A percentile compares a stretch with the other conserved stretches of the same genome.
These are phyloP conservation scores for Montipora efflorescens DNA, from an alignment of 64 coral and sea anemone species.

Conservation along the genomic window DNA sequence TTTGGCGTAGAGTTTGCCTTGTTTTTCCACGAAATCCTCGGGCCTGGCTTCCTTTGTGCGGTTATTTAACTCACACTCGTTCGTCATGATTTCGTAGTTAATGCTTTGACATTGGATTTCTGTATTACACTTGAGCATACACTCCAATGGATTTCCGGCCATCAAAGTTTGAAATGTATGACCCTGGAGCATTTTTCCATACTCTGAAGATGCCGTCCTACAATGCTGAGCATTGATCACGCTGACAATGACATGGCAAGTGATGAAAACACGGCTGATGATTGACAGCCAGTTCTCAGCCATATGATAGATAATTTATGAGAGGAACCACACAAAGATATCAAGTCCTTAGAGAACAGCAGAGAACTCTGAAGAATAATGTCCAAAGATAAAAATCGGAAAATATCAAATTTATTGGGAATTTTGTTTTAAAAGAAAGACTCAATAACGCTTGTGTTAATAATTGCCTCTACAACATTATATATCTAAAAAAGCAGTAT, in stretches of 20 bases:
- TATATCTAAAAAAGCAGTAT: too few species aligned
- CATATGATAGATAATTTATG: background rate
- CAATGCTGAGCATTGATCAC: background rate
- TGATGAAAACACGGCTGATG: background rate
- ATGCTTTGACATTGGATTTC: slow-evolving; percentile 1
- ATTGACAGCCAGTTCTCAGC: background rate
- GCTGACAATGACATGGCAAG: background rate
- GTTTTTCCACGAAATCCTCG: background rate
- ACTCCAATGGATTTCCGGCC: background rate
- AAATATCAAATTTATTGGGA: too few species aligned
- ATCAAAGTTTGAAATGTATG: background rate
- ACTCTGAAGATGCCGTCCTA: background rate
- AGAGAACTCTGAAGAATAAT: too few species aligned
- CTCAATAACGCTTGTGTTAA: too few species aligned
- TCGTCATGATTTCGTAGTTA: background rate
- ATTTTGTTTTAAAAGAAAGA: too few species aligned
- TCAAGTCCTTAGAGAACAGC: background rate
- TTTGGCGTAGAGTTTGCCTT: background rate
- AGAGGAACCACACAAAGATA: background rate
- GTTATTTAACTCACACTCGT: background rate
- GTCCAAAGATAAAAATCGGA: too few species aligned
- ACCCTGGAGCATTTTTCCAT: slow-evolving; percentile 27
- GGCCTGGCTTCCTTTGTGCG: slow-evolving; percentile 12
- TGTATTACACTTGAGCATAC: background rate
- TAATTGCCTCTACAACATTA: too few species aligned